Conservation (phyloP, 2,888 invertebrate species). For the Azorinus chamasolen region DNA sequence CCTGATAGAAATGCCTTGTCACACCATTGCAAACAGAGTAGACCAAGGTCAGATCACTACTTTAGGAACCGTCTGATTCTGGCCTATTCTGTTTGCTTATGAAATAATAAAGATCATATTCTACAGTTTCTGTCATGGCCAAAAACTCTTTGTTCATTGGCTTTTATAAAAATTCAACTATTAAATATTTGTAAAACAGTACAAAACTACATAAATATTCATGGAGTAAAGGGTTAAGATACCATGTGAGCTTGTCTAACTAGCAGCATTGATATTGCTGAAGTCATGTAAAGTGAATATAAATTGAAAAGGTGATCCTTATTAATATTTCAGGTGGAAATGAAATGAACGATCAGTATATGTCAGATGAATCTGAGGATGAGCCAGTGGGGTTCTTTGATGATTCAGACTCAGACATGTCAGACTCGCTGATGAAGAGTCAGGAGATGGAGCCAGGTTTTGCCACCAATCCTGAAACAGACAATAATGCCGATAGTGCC, state of each 20-base stretch:
- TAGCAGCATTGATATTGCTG: background rate
- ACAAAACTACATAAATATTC: too few species aligned
- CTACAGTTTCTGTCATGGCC: too few species aligned
- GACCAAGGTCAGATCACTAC: too few species aligned
- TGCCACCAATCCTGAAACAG: conserved; percentile 44
- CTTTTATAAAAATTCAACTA: too few species aligned
- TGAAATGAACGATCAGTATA: conserved; percentile 69
- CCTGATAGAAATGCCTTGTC: too few species aligned
- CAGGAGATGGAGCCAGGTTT: conserved; percentile 81
- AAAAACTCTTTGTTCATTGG: too few species aligned
- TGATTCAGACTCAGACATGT: conserved; percentile 81
- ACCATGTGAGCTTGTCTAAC: background rate
- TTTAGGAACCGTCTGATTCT: too few species aligned
- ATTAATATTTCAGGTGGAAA: conserved; percentile 72
- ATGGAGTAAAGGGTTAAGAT: too few species aligned
- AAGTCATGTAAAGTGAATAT: background rate
- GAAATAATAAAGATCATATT: too few species aligned
- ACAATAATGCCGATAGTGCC: conserved; percentile 12
- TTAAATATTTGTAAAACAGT: too few species aligned
- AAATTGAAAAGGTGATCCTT: background rate
- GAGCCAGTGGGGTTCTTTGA: conserved; percentile 80
- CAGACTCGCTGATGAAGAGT: conserved; percentile 82
- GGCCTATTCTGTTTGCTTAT: too few species aligned
- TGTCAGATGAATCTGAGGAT: conserved; percentile 83
- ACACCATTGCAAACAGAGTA: too few species aligned